Evolutionary conservation across 2,797 vertebrate genomes (phyloP).

Genomic region (Merluccius polli): DNA sequence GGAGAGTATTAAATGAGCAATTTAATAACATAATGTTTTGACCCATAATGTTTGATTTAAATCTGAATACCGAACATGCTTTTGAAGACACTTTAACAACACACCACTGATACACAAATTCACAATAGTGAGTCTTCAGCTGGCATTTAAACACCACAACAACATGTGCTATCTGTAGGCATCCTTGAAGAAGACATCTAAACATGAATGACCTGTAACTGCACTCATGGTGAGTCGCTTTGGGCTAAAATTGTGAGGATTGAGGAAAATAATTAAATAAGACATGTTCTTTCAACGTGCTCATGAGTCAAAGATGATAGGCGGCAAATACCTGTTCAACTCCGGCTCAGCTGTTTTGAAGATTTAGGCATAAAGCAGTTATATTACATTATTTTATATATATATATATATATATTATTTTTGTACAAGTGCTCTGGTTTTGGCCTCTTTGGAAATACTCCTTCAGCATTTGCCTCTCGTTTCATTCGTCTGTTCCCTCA

Average conservation of each 20-base stretch:
- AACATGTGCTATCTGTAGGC: background rate
- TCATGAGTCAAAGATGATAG: background rate
- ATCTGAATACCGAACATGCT: background rate
- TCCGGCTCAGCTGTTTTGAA: background rate
- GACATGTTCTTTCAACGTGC: background rate
- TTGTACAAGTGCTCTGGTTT: background rate
- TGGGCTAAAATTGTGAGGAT: background rate
- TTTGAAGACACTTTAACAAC: background rate
- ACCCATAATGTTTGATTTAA: too few species aligned
- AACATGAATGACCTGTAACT: too few species aligned
- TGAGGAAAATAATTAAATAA: background rate
- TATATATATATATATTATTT: background rate
- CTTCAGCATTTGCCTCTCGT: background rate
- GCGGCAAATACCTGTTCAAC: too few species aligned
- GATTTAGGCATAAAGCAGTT: background rate
- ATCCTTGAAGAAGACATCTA: too few species aligned
- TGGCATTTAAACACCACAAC: too few species aligned
- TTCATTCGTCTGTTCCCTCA: background rate
- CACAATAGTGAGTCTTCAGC: too few species aligned
- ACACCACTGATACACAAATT: too few species aligned
- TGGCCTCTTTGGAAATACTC: background rate
- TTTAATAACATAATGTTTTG: background rate
- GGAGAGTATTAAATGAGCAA: background rate
- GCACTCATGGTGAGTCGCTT: too few species aligned
- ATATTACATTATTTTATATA: background rate